Percentiles rank a stretch among this genome's conserved stretches.
These are phyloP conservation scores for Heliconius nattereri DNA, from an alignment of 1,140 invertebrate genomes.

Conservation along the genomic window DNA sequence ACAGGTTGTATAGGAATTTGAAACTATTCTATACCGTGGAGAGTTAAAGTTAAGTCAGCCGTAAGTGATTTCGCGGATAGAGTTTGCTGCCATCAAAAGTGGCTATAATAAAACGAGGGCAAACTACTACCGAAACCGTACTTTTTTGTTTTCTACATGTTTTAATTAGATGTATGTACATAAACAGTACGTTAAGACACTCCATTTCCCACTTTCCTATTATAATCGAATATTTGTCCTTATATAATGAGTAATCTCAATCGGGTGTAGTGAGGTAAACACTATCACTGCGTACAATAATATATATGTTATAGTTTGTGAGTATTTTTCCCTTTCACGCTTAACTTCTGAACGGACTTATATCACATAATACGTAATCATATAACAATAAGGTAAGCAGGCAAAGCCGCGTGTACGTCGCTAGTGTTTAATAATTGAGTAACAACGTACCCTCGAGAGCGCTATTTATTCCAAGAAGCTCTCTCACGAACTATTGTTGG, in stretches of 20 bases:
- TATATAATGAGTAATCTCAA: too few relatives aligned
- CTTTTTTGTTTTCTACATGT: background rate
- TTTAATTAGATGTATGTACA: background rate
- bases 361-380: too few relatives aligned
- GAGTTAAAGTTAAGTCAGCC: background rate
- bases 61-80: background rate
- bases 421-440: background rate
- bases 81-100: background rate
- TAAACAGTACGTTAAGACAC: too few relatives aligned
- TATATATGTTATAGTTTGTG: too few relatives aligned
- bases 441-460: background rate
- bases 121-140: background rate
- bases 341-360: too few relatives aligned
- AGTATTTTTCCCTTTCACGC: too few relatives aligned
- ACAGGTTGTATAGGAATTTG: background rate
- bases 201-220: too few relatives aligned
- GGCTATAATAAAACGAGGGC: background rate
- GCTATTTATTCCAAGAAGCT: background rate
- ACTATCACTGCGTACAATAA: too few relatives aligned
- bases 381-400: too few relatives aligned
- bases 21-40: background rate
- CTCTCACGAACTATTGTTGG: background rate
- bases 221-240: too few relatives aligned
- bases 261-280: too few relatives aligned
- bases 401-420: too few relatives aligned